Percentiles rank a stretch among this genome's conserved stretches.
These are phyloP conservation scores for Perca flavescens DNA, from an alignment of 2,113 vertebrate genomes.

Conservation along the genomic window DNA sequence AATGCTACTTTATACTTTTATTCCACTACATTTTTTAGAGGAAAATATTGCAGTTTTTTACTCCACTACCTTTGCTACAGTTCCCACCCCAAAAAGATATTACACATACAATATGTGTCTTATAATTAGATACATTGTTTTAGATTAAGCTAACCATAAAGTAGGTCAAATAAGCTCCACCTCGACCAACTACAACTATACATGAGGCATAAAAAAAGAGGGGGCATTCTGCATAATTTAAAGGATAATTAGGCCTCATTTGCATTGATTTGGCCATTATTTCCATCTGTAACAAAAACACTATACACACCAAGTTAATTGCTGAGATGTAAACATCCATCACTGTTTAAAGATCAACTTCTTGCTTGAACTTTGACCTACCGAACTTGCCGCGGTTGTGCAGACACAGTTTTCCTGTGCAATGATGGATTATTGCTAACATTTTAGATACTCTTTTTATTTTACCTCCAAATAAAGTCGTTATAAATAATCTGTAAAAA, in stretches of 20 bases:
- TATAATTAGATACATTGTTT: not conserved
- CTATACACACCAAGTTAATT: not conserved
- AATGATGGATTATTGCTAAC: not conserved
- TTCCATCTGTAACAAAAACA: not conserved
- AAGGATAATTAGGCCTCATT: not conserved
- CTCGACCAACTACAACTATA: not conserved
- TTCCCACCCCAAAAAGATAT: not conserved
- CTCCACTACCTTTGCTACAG: not conserved
- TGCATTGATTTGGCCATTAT: no score
- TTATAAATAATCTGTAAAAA: not conserved
- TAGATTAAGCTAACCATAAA: not conserved
- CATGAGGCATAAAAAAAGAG: not conserved
- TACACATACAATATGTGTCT: not conserved
- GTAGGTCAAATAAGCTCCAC: not conserved
- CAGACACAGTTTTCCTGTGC: no score
- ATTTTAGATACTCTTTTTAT: not conserved
- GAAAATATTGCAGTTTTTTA: not conserved
- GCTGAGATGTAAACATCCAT: not conserved
- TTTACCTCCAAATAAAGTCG: not conserved
- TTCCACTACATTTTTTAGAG: not conserved
- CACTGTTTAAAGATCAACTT: not conserved
- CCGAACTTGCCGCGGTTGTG: no score
- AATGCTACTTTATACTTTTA: not conserved
- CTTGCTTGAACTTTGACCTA: not conserved
- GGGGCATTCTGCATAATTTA: not conserved